Evolutionary conservation across 1,140 invertebrate species (phyloP).

Genomic region (Bombus impatiens): DNA sequence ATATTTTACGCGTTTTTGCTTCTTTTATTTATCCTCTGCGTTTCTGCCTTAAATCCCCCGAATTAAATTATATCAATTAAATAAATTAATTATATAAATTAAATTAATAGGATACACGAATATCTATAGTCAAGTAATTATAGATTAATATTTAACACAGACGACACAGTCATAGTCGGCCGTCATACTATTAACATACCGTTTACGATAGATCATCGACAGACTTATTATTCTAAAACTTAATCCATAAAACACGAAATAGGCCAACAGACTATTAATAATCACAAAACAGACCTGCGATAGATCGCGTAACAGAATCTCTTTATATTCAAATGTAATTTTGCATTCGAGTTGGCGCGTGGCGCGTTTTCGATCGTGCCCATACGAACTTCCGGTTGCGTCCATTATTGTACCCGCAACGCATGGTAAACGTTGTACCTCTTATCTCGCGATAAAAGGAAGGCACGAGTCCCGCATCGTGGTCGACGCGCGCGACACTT

Average conservation of each 20-base stretch:
- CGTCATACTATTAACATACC: neutral
- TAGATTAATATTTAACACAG: too few species aligned
- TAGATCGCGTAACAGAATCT: neutral
- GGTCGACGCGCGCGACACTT: slow-evolving; percentile 62
- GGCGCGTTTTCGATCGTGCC: slow-evolving; percentile 25
- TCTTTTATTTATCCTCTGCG: too few species aligned
- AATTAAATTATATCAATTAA: too few species aligned
- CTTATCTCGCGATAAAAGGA: slow-evolving; percentile 66
- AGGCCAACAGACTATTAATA: neutral
- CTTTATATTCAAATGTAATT: slow-evolving; percentile 17
- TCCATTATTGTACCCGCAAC: slow-evolving; percentile 33
- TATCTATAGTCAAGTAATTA: too few species aligned
- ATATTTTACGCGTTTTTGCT: neutral
- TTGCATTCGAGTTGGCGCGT: slow-evolving; percentile 29
- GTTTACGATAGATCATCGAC: neutral
- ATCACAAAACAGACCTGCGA: neutral
- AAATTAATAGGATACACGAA: too few species aligned
- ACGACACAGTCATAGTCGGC: too few species aligned
- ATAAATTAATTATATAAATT: too few species aligned
- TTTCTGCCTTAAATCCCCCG: too few species aligned
- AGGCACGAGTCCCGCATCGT: slow-evolving; percentile 61
- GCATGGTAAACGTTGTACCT: slow-evolving; percentile 52
- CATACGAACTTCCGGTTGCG: slow-evolving; percentile 46
- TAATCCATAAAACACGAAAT: neutral
- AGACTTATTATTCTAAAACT: neutral